These are phyloP conservation scores for Venturia canescens DNA, from an alignment of 1,140 invertebrate genomes.

Conservation along the genomic window DNA sequence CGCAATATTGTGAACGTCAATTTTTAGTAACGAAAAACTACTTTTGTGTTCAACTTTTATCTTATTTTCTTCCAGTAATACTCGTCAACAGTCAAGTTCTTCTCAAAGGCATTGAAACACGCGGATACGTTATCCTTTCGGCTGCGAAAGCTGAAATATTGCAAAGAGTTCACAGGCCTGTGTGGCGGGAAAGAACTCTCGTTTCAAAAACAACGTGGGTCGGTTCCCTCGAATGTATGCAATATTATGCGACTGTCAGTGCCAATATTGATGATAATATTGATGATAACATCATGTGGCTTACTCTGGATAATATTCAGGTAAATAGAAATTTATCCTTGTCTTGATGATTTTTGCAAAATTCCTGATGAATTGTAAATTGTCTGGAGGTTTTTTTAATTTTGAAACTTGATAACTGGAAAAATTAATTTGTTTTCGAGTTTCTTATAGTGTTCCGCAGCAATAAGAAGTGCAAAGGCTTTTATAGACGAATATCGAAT, in stretches of 20 bases:
- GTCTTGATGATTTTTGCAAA: not conserved
- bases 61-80: constrained; percentile 82
- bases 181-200: constrained; percentile 92
- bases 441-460: no score
- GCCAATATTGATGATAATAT: constrained; percentile 87
- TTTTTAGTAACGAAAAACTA: no score
- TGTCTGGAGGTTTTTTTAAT: no score
- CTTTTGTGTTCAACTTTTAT: not conserved
- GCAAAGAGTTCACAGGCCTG: constrained; percentile 93
- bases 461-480: not conserved
- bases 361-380: no score
- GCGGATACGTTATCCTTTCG: constrained; percentile 97
- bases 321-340: constrained; percentile 50
- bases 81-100: constrained; percentile 97
- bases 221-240: constrained; percentile 97
- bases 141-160: constrained; percentile 96
- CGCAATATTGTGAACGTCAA: not conserved
- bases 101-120: constrained; percentile 96
- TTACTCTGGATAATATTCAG: constrained; percentile 94
- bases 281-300: constrained; percentile 95
- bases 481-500: no score
- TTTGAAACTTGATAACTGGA: no score
- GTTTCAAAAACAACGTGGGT: constrained; percentile 97
- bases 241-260: constrained; percentile 98
- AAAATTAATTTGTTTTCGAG: no score